These are phyloP conservation scores for Ciconia stormi DNA, from an alignment of 2,113 vertebrate species.

Conservation along the genomic window DNA sequence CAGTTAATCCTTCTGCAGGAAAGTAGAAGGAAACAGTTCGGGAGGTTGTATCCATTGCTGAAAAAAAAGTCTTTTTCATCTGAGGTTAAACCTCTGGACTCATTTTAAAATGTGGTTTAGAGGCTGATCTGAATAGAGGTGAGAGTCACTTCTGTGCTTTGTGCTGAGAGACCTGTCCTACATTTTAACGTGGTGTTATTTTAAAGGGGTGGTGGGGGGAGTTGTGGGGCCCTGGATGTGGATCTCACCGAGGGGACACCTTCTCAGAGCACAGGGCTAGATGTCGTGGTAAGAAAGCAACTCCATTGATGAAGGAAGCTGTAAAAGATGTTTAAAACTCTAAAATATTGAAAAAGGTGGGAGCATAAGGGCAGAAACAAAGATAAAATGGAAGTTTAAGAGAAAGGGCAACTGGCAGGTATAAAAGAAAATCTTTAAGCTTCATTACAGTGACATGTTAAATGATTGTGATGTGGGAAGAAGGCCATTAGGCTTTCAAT, in stretches of 20 bases:
- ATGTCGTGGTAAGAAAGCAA: neutral
- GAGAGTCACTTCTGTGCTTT: neutral
- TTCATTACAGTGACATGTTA: neutral
- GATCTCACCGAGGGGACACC: neutral
- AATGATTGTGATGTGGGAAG: neutral
- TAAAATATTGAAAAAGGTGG: neutral
- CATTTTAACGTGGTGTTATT: neutral
- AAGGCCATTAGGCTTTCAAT: neutral
- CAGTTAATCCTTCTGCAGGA: neutral
- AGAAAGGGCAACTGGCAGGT: neutral
- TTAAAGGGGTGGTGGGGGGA: accelerated
- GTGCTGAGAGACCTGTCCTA: neutral
- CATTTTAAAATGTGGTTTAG: neutral
- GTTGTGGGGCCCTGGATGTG: neutral
- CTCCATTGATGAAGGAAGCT: accelerated
- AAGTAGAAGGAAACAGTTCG: neutral
- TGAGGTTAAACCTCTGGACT: neutral
- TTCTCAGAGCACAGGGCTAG: neutral
- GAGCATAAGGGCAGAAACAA: neutral
- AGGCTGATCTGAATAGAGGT: neutral
- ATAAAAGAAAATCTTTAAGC: neutral
- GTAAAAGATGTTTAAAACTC: neutral
- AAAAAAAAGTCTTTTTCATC: neutral
- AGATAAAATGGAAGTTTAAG: neutral
- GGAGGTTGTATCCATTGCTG: neutral